Conservation (phyloP, 2,113 vertebrate species). For the Eonycteris spelaea region DNA sequence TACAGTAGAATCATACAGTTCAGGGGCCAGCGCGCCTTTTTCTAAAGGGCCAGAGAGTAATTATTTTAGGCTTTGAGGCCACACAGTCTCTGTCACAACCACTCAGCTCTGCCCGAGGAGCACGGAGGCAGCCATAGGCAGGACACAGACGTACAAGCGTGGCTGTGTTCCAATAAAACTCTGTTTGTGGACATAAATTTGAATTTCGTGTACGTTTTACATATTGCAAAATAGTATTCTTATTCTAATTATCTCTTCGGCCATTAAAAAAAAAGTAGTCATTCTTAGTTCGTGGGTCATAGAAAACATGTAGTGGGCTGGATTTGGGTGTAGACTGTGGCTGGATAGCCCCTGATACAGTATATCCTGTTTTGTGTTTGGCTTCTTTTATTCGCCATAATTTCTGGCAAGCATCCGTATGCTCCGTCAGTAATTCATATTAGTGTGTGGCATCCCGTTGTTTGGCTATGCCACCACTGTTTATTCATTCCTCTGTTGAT, state of each 20-base stretch:
- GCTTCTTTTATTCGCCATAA: background rate
- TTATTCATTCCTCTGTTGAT: background rate
- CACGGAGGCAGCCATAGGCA: background rate
- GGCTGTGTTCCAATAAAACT: background rate
- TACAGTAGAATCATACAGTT: background rate
- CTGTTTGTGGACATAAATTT: no score
- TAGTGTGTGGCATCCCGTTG: rapidly evolving
- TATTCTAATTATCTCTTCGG: background rate
- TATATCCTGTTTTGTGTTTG: background rate
- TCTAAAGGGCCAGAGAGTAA: background rate
- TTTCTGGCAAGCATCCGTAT: background rate
- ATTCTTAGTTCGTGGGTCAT: background rate
- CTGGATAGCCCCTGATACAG: background rate
- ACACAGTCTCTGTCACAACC: background rate
- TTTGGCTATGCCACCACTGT: rapidly evolving
- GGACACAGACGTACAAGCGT: rapidly evolving
- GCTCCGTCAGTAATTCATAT: background rate
- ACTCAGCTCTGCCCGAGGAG: background rate
- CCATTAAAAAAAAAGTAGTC: background rate
- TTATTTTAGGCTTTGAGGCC: background rate
- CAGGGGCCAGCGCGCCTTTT: background rate
- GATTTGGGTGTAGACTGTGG: background rate
- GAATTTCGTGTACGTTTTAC: background rate
- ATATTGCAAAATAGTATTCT: background rate
- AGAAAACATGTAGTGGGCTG: background rate